Evolutionary conservation across 2,888 invertebrate genomes (phyloP), one percentile per base, ranked within the genome.

Genomic region (Smittia sp.): DNA sequence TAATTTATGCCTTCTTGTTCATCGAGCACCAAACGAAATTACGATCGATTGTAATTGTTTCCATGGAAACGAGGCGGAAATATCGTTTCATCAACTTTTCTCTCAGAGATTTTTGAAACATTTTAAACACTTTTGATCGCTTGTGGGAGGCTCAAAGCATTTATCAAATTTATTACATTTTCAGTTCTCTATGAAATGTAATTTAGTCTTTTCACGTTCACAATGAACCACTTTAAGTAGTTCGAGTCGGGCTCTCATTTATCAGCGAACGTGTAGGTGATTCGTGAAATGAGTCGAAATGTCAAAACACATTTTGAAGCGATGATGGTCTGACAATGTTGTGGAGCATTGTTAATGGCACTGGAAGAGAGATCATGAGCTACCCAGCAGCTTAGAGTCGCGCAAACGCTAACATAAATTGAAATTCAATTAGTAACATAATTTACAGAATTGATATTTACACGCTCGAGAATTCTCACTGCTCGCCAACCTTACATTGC

Each of bases 141-240:
- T 54, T 24, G 70, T 70, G 58, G 70, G 70, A 52, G 70, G 32
- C 38, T 46, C 38, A 25, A 38, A 52, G 24, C 69, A 69, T 69
- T 69, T 69, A 69, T 69, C 69, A 70, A 54, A 54, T 70, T 70
- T 58, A 70, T 70, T 22, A 70, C 58, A n/a, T 32, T 70, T 27
- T 58, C 39, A 38, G 22, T 6, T 58, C 22, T 58, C 22, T 22
- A 27, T 27, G 27, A 63, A 63, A 27, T 27, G 27, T 63, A 63
- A 27, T 25, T 24, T 15, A 27, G 63, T 25, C 63, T 63, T 63
- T 63, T 58, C 24, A 20, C 22, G 20, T 58, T 66, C 20, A 66
- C 66, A 66, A 9, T 66, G 25, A 38, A 38, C 25, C 66, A 39
- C 38, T 66, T 66, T 39, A n/a, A n/a, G n/a, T n/a, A 63, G 20